A percentile compares a stretch with the other conserved stretches of the same genome.
Evolutionary conservation across 2,113 vertebrate species (phyloP).

Genomic region (Thryonomys swinderianus): DNA sequence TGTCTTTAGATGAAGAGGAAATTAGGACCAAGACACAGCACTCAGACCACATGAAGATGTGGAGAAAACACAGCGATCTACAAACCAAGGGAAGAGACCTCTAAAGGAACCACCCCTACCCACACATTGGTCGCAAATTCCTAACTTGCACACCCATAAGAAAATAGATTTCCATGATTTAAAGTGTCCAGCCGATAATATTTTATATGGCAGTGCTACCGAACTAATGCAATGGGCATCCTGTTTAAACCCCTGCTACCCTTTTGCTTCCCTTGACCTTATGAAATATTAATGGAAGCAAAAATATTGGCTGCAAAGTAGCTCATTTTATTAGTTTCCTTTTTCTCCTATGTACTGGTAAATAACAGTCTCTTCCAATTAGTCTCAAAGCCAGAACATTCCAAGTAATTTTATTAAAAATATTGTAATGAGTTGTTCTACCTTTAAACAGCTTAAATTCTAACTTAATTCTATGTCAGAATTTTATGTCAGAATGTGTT

Average conservation of each 20-base stretch:
- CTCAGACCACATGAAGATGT: fast-evolving
- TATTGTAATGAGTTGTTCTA: slow-evolving; percentile 56
- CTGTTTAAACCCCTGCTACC: background rate
- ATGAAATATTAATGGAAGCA: slow-evolving; percentile 7
- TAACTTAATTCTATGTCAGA: slow-evolving; percentile 32
- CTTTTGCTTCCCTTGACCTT: background rate
- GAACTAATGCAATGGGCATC: background rate
- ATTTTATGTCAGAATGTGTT: slow-evolving; percentile 51
- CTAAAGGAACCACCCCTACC: background rate
- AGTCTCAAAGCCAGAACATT: slow-evolving; percentile 55
- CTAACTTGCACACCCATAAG: background rate
- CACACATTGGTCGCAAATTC: background rate
- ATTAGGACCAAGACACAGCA: background rate
- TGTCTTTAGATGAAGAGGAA: background rate
- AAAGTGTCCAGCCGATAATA: background rate
- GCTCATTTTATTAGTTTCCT: slow-evolving; percentile 45
- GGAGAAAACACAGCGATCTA: background rate
- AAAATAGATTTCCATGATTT: background rate
- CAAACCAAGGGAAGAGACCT: background rate
- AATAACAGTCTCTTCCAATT: slow-evolving; percentile 52
- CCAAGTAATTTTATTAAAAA: slow-evolving; percentile 62
- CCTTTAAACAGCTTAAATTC: slow-evolving; percentile 60
- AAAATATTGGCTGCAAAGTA: background rate
- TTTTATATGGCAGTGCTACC: background rate
- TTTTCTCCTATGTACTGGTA: background rate